A percentile compares a stretch with the other conserved stretches of the same genome.
phyloP scores from a whole-genome alignment of 2,113 vertebrate genomes.

The Zapornia atra region DNA sequence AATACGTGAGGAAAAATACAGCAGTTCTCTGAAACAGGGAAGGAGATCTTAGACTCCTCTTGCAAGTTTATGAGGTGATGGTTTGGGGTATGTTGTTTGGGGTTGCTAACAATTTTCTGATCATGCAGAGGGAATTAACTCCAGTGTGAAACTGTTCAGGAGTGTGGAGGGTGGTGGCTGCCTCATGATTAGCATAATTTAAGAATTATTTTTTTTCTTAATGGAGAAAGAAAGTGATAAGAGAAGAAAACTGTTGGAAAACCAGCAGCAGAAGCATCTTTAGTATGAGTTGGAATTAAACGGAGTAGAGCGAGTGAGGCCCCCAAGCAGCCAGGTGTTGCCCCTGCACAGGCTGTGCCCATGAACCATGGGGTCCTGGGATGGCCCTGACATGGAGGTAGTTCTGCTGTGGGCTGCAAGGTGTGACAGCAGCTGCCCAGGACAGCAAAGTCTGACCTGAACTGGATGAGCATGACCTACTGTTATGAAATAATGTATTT shows the following conservation, averaged over 20 bases:
- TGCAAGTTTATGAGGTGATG: background rate
- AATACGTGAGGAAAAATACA: background rate
- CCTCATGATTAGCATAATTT: background rate
- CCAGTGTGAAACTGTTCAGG: background rate
- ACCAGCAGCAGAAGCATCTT: background rate
- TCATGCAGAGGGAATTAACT: background rate
- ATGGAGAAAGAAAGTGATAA: background rate
- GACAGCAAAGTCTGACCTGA: background rate
- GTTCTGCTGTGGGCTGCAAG: background rate
- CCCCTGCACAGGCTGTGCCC: fast-evolving
- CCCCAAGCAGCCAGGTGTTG: fast-evolving
- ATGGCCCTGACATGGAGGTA: background rate
- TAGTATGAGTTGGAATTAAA: background rate
- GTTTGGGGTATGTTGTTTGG: background rate
- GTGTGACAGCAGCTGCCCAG: fast-evolving
- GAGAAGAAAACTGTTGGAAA: background rate
- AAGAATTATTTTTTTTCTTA: background rate
- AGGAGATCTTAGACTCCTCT: background rate
- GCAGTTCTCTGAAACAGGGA: background rate
- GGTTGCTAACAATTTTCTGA: background rate
- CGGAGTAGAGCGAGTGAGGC: background rate
- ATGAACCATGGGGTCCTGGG: fast-evolving
- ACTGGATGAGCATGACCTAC: background rate
- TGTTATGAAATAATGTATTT: background rate
- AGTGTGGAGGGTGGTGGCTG: background rate